phyloP scores from a whole-genome alignment of 37 sponge, comb jelly and placozoan species.

The Chondrosia reniformis region DNA sequence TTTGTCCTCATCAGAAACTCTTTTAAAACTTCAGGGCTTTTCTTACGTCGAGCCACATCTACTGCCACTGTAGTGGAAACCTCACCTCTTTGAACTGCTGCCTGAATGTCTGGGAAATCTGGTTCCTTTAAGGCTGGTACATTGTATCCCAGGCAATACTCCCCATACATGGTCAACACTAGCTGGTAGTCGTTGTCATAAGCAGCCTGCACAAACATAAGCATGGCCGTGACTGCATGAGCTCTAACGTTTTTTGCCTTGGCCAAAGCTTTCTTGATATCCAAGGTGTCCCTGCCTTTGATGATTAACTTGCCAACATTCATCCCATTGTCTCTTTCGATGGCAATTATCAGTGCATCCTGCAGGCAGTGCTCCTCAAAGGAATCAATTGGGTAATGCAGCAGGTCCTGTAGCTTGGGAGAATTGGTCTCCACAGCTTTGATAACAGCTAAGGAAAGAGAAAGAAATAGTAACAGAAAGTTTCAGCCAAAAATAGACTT shows the following conservation, averaged over 20 bases:
- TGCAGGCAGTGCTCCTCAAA: conserved; percentile 60
- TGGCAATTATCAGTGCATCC: conserved; percentile 55
- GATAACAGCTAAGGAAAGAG: conserved; percentile 42
- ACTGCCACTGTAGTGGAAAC: conserved; percentile 76
- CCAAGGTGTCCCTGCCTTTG: conserved; percentile 32
- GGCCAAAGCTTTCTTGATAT: conserved; percentile 43
- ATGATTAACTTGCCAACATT: conserved; percentile 62
- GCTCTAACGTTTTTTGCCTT: conserved; percentile 25
- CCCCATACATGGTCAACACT: conserved; percentile 61
- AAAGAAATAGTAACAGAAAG: not conserved
- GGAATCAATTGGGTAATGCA: conserved; percentile 12
- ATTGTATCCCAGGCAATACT: not conserved
- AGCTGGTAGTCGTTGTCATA: conserved; percentile 30
- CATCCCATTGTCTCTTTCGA: conserved; percentile 42
- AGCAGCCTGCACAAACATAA: conserved; percentile 62
- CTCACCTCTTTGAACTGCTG: conserved; percentile 37
- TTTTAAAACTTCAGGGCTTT: conserved; percentile 31
- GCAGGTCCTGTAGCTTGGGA: conserved; percentile 43
- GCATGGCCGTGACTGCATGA: conserved; percentile 45
- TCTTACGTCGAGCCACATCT: conserved; percentile 56
- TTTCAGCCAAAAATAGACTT: not conserved
- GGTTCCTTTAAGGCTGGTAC: conserved; percentile 17
- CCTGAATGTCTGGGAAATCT: conserved; percentile 47
- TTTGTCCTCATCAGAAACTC: conserved; percentile 82
- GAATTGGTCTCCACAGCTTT: conserved; percentile 66